These are phyloP conservation scores for Nematopogon swammerdamellus DNA, from an alignment of 2,888 invertebrate genomes.

Conservation along the genomic window DNA sequence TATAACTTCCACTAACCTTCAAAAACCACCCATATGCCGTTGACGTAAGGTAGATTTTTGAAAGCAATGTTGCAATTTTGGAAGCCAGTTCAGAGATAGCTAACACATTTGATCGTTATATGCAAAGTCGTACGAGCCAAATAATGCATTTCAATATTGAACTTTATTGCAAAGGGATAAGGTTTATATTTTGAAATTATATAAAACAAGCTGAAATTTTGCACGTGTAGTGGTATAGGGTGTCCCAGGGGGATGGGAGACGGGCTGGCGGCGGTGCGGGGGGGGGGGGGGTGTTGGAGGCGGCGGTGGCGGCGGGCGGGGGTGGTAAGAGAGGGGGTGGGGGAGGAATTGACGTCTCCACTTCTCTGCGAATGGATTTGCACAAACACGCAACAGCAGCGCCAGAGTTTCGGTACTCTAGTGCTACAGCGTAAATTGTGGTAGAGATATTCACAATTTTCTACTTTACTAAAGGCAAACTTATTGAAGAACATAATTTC, in stretches of 20 bases:
- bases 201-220: too few relatives aligned
- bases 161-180: conserved; percentile 1
- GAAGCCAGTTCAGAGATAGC: neutral
- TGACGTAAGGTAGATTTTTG: too few relatives aligned
- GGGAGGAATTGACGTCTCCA: conserved; percentile 6
- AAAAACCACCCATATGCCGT: neutral
- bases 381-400: conserved; percentile 43
- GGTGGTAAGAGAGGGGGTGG: conserved; percentile 1
- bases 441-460: too few relatives aligned
- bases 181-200: conserved; percentile 9
- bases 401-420: conserved; percentile 9
- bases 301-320: conserved; percentile 7
- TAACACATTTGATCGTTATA: neutral
- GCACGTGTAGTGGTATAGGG: conserved; percentile 13
- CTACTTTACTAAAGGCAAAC: too few relatives aligned
- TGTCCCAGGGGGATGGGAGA: conserved; percentile 1
- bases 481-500: too few relatives aligned
- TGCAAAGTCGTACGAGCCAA: too few relatives aligned
- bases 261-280: conserved; percentile 25
- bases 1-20: neutral
- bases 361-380: conserved; percentile 28
- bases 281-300: conserved; percentile 16
- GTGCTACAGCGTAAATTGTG: neutral
- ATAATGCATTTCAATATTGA: conserved; percentile 2
- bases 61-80: neutral